Evolutionary conservation across 2,888 invertebrate species (phyloP).

Genomic region (Drosophila neotestacea): DNA sequence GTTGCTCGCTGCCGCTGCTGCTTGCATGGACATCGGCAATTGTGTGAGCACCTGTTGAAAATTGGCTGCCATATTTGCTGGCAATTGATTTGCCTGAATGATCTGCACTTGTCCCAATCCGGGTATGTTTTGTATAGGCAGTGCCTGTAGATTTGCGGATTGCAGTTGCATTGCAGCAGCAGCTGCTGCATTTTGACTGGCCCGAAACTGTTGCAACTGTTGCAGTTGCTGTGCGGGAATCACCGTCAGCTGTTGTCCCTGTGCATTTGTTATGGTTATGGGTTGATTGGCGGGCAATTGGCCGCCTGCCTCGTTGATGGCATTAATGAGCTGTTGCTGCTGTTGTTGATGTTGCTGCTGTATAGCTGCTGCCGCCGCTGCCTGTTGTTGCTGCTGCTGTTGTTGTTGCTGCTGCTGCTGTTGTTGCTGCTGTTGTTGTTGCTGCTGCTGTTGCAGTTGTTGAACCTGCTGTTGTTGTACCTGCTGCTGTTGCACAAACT

Average conservation of each 20-base stretch:
- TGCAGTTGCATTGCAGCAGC: slow-evolving; percentile 82
- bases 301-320: slow-evolving; percentile 79
- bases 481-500: slow-evolving; percentile 60
- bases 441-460: slow-evolving; percentile 55
- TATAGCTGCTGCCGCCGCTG: slow-evolving; percentile 50
- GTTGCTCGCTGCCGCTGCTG: slow-evolving; percentile 13
- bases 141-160: slow-evolving; percentile 86
- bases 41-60: slow-evolving; percentile 78
- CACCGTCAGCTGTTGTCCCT: slow-evolving; percentile 93
- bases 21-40: slow-evolving; percentile 61
- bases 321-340: slow-evolving; percentile 81
- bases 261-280: slow-evolving; percentile 90
- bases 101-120: slow-evolving; percentile 92
- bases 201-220: slow-evolving; percentile 75
- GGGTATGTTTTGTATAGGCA: slow-evolving; percentile 91
- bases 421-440: slow-evolving; percentile 71
- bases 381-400: slow-evolving; percentile 46
- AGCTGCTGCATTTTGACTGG: slow-evolving; percentile 62
- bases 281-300: slow-evolving; percentile 86
- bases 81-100: slow-evolving; percentile 85
- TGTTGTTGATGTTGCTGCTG: slow-evolving; percentile 42
- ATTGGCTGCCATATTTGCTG: slow-evolving; percentile 82
- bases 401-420: slow-evolving; percentile 70
- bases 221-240: slow-evolving; percentile 90
- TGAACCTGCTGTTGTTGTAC: slow-evolving; percentile 51